Percentiles rank a stretch among this genome's conserved stretches.
Evolutionary conservation across 1,140 invertebrate species (phyloP).

Genomic region (Samia ricini): DNA sequence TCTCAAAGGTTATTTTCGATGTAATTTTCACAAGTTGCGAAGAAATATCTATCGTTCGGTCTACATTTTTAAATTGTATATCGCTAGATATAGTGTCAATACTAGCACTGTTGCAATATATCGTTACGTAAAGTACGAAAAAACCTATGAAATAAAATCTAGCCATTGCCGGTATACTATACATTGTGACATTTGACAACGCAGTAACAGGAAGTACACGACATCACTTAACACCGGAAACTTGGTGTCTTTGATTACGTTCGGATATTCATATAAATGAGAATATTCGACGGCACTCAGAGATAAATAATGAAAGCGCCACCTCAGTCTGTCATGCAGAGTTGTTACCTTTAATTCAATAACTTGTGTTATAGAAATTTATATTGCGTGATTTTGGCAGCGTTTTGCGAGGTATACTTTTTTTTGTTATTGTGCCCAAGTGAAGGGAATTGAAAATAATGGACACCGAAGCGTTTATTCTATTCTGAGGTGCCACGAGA

Average conservation of each 20-base stretch:
- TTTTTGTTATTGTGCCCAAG: too few relatives aligned
- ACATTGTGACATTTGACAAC: slow-evolving; percentile 58
- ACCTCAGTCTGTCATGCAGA: too few relatives aligned
- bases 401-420: too few relatives aligned
- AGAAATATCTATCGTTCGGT: slow-evolving; percentile 90
- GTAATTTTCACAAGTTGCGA: slow-evolving; percentile 93
- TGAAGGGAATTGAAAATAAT: too few relatives aligned
- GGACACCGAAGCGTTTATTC: too few relatives aligned
- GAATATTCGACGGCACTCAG: too few relatives aligned
- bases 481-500: too few relatives aligned
- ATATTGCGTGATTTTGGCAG: too few relatives aligned
- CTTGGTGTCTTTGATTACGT: background rate
- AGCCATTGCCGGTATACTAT: slow-evolving; percentile 56
- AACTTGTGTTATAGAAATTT: too few relatives aligned
- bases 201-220: slow-evolving; percentile 65
- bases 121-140: slow-evolving; percentile 44
- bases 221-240: slow-evolving; percentile 32
- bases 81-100: slow-evolving; percentile 69
- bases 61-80: slow-evolving; percentile 89
- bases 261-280: background rate
- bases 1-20: slow-evolving; percentile 89
- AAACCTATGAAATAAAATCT: slow-evolving; percentile 51
- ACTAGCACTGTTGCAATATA: slow-evolving; percentile 44
- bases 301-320: too few relatives aligned
- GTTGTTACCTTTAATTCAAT: too few relatives aligned